Evolutionary conservation across 2,113 vertebrate genomes (phyloP), one percentile per base, ranked within the genome.

Genomic region (Pycnonotus jocosus): DNA sequence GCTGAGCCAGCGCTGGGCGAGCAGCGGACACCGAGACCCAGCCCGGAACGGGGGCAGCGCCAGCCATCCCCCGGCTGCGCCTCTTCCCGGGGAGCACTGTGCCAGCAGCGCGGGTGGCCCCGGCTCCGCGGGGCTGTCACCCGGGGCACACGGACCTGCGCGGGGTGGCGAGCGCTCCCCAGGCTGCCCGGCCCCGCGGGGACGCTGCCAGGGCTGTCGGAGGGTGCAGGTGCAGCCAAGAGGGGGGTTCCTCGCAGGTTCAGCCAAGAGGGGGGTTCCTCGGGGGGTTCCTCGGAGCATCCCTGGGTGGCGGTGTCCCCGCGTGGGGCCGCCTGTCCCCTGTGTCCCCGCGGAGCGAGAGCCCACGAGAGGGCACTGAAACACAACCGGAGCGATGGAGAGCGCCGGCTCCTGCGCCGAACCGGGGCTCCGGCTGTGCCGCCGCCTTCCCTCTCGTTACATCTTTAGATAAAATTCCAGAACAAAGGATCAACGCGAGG

Each of bases 331-430:
- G 64, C 21, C 31, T 42, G 88, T 95, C 77, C 72, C 84, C 69
- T 4, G 31, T 14, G 94, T 88, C 62, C 81, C 69, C 77, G 40
- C 33, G 71, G 86, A 4, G 22, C 2, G n/a, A 4, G 51, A 81
- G 66, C 97, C 97, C 97, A 93, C 97, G 95, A 97, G 97, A 97
- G 96, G 96, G 96, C 96, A 97, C 70, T 97, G 95, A 87, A 96
- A 69, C 66, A 93, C 33, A 82, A 30, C 22, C 35, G 7, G 83
- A 96, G 42, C 0, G 16, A 6, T 0, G 48, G 47, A 40, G 42
- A 2, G 38, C 48, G 57, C 13, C 48, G 42, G 91, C n/a, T 77
- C n/a, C 71, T 2, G 65, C 66, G 19, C 70, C 47, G 1, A 23
- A 5, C 64, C 12, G 37, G 71, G 44, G 60, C 91, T 74, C 53